phyloP scores from a whole-genome alignment of 2,797 vertebrate genomes.

The Enteromius fasciolatus region DNA sequence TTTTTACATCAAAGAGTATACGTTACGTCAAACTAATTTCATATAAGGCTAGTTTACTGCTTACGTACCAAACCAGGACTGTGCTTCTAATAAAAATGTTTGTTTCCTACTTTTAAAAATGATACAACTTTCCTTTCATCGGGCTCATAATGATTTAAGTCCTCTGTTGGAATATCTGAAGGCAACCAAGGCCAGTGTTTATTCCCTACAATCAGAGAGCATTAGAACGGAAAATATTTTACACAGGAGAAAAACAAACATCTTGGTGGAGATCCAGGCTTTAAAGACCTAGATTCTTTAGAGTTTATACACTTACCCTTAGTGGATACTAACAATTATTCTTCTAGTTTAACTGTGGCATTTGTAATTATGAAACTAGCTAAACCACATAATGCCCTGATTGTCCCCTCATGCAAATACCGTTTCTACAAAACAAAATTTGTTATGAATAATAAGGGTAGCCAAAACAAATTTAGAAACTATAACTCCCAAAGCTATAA shows the following conservation, averaged over 20 bases:
- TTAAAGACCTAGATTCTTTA: background rate
- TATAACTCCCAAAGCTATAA: background rate
- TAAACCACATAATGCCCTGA: background rate
- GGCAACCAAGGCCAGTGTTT: constrained; percentile 10
- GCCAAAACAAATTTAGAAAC: background rate
- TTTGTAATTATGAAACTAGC: constrained; percentile 1
- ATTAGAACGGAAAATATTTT: background rate
- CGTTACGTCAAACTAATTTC: background rate
- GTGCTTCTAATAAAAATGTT: constrained; percentile 11
- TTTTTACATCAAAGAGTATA: background rate
- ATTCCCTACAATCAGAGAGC: background rate
- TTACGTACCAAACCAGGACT: background rate
- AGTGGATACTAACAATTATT: background rate
- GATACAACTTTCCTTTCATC: background rate
- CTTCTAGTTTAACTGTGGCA: background rate
- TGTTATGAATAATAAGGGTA: background rate
- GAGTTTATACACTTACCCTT: background rate
- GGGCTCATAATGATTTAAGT: background rate
- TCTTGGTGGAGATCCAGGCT: background rate
- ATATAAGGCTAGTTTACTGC: background rate
- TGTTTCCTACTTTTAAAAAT: background rate
- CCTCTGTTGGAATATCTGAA: background rate
- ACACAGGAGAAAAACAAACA: constrained; percentile 25
- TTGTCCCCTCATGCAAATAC: background rate
- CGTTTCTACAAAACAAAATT: background rate